Evolutionary conservation across 2,797 vertebrate species (phyloP).

Genomic region (Perodicticus potto): DNA sequence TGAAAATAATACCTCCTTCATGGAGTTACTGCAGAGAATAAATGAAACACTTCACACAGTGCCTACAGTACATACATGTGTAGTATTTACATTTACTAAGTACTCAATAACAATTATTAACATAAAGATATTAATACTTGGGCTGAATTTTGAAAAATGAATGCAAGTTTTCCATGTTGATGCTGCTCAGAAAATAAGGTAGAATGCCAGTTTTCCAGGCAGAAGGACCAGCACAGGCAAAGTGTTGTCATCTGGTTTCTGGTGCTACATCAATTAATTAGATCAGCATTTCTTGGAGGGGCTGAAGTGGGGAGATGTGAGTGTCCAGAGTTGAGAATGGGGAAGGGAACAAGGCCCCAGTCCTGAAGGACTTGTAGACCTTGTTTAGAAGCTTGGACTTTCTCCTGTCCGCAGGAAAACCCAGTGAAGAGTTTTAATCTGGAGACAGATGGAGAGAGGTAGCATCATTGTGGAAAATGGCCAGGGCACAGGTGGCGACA

Average conservation of each 20-base stretch:
- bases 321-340: background rate
- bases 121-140: background rate
- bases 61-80: background rate
- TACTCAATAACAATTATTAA: background rate
- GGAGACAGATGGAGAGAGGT: background rate
- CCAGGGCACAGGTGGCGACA: too few species aligned
- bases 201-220: background rate
- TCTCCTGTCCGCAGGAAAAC: background rate
- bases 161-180: background rate
- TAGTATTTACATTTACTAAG: background rate
- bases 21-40: background rate
- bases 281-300: background rate
- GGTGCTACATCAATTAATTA: background rate
- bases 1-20: background rate
- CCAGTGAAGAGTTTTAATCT: background rate
- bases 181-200: background rate
- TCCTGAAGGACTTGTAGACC: background rate
- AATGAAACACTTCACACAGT: background rate
- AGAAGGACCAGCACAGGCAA: background rate
- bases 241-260: background rate
- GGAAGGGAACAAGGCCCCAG: background rate
- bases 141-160: background rate
- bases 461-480: background rate
- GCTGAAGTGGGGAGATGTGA: background rate
- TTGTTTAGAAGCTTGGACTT: background rate